phyloP scores from a whole-genome alignment of 2,888 invertebrate species.

The Lobophora halterata region DNA sequence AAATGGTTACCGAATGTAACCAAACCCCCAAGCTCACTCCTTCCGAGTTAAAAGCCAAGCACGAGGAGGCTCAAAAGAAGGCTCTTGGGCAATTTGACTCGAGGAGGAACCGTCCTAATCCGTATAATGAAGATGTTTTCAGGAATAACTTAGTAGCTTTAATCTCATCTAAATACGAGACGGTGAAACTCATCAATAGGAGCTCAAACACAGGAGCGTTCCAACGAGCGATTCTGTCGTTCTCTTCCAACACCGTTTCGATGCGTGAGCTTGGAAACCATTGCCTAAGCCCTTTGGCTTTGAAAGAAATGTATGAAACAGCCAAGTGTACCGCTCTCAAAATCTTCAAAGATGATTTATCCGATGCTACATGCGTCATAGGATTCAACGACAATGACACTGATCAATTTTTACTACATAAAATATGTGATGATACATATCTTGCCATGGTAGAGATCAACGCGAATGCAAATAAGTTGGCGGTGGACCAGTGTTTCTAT shows the following conservation, averaged over 20 bases:
- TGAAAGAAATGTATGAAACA: slow-evolving; percentile 11
- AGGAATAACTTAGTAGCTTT: slow-evolving; percentile 6
- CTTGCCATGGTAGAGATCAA: slow-evolving; percentile 17
- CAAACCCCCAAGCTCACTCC: slow-evolving; percentile 14
- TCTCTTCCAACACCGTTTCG: slow-evolving; percentile 19
- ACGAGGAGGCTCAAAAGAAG: slow-evolving; percentile 8
- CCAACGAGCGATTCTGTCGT: slow-evolving; percentile 17
- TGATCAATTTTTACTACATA: slow-evolving; percentile 11
- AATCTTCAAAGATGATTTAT: slow-evolving; percentile 8
- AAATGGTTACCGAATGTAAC: slow-evolving; percentile 15
- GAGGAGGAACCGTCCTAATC: slow-evolving; percentile 12
- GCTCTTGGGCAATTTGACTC: slow-evolving; percentile 16
- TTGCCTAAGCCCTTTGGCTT: slow-evolving; percentile 24
- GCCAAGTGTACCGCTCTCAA: slow-evolving; percentile 13
- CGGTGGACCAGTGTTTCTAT: slow-evolving; percentile 2
- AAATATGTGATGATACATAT: slow-evolving; percentile 7
- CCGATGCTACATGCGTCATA: slow-evolving; percentile 6
- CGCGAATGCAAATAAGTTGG: slow-evolving; percentile 8
- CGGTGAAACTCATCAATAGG: slow-evolving; percentile 8
- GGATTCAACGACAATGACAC: slow-evolving; percentile 5
- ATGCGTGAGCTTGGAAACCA: slow-evolving; percentile 7
- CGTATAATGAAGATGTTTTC: slow-evolving; percentile 17
- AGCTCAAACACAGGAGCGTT: slow-evolving; percentile 16
- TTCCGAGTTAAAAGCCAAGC: slow-evolving; percentile 14
- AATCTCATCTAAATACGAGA: slow-evolving; percentile 3